Conservation (phyloP, 2,113 vertebrate species). For the Circaetus gallicus region DNA sequence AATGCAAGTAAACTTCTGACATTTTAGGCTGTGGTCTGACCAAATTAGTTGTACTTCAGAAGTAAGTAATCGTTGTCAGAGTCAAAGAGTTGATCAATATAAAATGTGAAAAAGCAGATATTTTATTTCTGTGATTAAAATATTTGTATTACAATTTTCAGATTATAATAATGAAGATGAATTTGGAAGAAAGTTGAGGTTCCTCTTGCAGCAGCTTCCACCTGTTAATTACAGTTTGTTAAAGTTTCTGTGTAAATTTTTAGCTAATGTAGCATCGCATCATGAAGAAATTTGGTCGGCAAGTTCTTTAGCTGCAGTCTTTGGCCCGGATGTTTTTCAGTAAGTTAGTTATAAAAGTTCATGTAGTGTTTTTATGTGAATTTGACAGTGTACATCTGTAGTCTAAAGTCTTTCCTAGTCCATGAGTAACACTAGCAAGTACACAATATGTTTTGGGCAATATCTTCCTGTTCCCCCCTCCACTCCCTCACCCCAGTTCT, state of each 20-base stretch:
- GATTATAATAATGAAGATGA: conserved; percentile 95
- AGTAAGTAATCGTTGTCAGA: not conserved
- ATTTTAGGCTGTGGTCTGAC: not conserved
- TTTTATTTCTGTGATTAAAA: conserved; percentile 21
- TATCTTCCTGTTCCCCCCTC: not conserved
- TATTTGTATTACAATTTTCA: conserved; percentile 70
- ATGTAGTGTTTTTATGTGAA: not conserved
- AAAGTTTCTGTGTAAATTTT: conserved; percentile 94
- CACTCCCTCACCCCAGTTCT: not conserved
- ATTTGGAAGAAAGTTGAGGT: conserved; percentile 91
- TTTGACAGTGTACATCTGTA: not conserved
- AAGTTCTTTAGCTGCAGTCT: conserved; percentile 90
- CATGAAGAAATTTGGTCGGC: conserved; percentile 94
- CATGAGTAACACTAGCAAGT: not conserved
- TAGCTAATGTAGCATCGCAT: conserved; percentile 91
- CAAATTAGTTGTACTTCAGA: not conserved
- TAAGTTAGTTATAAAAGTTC: conserved; percentile 73
- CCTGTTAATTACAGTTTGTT: conserved; percentile 94
- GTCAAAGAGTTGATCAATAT: conserved; percentile 12
- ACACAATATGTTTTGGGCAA: not conserved
- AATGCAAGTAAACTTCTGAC: not conserved
- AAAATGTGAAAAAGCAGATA: conserved; percentile 25
- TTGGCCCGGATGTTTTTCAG: conserved; percentile 97
- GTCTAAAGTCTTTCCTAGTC: not conserved
- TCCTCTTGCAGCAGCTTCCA: conserved; percentile 95